Conservation (phyloP, 2,113 vertebrate species). For the Scomber scombrus region DNA sequence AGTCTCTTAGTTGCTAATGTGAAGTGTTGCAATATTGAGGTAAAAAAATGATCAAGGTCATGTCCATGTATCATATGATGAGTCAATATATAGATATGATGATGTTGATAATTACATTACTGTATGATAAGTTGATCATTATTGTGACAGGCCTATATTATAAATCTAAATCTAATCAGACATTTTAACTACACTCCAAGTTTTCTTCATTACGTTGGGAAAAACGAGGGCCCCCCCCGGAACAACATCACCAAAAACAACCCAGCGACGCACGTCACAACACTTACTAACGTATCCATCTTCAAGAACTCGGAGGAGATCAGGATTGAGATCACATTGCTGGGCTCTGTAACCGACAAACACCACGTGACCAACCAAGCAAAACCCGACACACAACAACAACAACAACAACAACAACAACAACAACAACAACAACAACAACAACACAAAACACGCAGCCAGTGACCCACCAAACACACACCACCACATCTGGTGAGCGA, state of each 20-base stretch:
- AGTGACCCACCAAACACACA: conserved; percentile 34
- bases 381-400: conserved; percentile 52
- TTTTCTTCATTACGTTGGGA: background rate
- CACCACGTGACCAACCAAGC: conserved; percentile 79
- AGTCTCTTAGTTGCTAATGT: too few relatives aligned
- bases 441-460: conserved; percentile 67
- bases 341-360: conserved; percentile 93
- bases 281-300: conserved; percentile 99
- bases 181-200: background rate
- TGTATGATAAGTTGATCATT: too few relatives aligned
- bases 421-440: conserved; percentile 32
- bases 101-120: too few relatives aligned
- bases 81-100: too few relatives aligned
- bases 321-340: conserved; percentile 99
- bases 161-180: background rate
- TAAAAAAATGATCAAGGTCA: too few relatives aligned
- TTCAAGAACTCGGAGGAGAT: conserved; percentile 99
- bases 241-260: conserved; percentile 34
- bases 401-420: conserved; percentile 58
- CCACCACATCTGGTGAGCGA: conserved; percentile 28
- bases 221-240: conserved; percentile 56
- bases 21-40: too few relatives aligned
- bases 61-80: too few relatives aligned
- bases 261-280: conserved; percentile 60
- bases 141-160: too few relatives aligned